Evolutionary conservation across 2,888 invertebrate species (phyloP), one percentile per base, ranked within the genome.

Genomic region (Coenonympha glycerion): DNA sequence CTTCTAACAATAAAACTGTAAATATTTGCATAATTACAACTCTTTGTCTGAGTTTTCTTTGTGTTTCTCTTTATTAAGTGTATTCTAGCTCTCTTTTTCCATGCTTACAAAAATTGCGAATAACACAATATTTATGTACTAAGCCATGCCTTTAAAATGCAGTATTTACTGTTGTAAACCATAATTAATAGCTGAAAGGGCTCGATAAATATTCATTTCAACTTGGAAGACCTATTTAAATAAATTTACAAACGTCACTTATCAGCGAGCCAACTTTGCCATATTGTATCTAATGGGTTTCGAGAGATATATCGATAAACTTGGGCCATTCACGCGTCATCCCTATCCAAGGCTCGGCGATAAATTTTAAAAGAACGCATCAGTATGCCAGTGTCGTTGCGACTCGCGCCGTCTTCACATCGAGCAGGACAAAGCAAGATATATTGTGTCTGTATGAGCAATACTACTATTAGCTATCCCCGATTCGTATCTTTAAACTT

Each of bases 341-440:
- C 65, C 63, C 65, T 64, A 67, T 64, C 58, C 59, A 63, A 63
- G 60, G 65, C 65, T 63, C 61, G 63, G 63, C 80, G 82, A 84
- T 82, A 85, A 78, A 84, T 83, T 82, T 83, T 75, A 77, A 83
- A 78, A 78, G 76, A 77, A 71, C 75, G 68, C 79, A 87, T 86
- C 80, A 84, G 84, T 87, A 87, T 87, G 81, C 85, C 61, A 70
- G 63, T 65, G 65, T 59, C 73, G 81, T 77, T 68, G 69, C 73
- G 66, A 64, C 74, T 77, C 68, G 69, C 73, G 66, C 64, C 74
- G 71, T 74, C 73, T 77, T 69, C 69, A 69, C 74, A 66, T 69
- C 70, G 74, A 76, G 75, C 71, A 73, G 78, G 79, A 76, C 80
- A 81, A 81, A 82, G 79, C 73, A 77, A 81, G 82, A 83, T 77